Evolutionary conservation across 2,888 invertebrate species (phyloP).

Genomic region (Euplexia lucipara): DNA sequence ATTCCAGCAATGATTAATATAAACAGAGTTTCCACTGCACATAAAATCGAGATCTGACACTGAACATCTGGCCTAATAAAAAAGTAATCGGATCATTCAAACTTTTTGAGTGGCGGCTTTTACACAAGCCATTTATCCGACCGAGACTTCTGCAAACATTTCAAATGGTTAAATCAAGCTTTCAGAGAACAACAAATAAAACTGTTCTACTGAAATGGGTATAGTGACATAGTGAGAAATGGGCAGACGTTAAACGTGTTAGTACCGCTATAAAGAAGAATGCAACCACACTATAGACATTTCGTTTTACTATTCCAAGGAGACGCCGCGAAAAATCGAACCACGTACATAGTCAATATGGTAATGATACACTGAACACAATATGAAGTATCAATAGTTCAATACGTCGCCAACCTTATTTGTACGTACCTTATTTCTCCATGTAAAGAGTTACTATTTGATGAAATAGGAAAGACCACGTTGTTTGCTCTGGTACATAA

Average conservation of each 20-base stretch:
- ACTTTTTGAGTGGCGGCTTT: conserved; percentile 64
- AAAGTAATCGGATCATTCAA: conserved; percentile 69
- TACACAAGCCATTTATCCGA: conserved; percentile 68
- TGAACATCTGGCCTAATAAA: conserved; percentile 77
- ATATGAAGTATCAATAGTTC: conserved; percentile 36
- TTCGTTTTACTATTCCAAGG: conserved; percentile 48
- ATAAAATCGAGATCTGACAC: conserved; percentile 69
- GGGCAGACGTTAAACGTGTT: conserved; percentile 75
- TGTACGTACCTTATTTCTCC: conserved; percentile 37
- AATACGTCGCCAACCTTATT: conserved; percentile 43
- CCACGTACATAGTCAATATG: conserved; percentile 41
- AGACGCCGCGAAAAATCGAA: conserved; percentile 35
- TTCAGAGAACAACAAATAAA: conserved; percentile 76
- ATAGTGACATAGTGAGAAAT: conserved; percentile 76
- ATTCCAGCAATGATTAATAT: conserved; percentile 62
- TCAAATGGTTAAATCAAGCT: conserved; percentile 75
- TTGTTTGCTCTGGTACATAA: conserved; percentile 52
- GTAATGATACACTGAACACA: conserved; percentile 36
- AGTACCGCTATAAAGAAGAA: conserved; percentile 73
- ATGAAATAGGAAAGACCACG: conserved; percentile 43
- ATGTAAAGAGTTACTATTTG: conserved; percentile 33
- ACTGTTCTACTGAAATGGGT: conserved; percentile 75
- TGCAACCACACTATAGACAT: conserved; percentile 64
- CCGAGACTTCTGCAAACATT: conserved; percentile 69
- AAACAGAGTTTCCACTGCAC: conserved; percentile 60